Evolutionary conservation across 2,113 vertebrate species (phyloP).

Genomic region (Nesogale talazaci): DNA sequence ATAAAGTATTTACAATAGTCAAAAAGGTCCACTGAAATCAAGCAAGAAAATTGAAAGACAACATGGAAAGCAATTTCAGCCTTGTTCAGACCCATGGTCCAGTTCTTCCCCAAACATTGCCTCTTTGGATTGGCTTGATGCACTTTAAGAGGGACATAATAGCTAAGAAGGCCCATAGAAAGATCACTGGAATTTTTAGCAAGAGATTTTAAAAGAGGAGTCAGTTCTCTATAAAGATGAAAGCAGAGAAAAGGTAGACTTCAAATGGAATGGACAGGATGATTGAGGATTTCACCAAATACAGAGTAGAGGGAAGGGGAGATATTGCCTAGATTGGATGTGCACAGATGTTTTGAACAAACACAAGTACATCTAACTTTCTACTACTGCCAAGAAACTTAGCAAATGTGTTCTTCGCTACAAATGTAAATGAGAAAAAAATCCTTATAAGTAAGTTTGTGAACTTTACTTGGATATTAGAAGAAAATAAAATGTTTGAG

Average conservation of each 20-base stretch:
- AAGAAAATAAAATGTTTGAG: conserved; percentile 1
- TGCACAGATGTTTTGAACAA: conserved; percentile 2
- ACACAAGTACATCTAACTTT: background rate
- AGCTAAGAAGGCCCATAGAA: background rate
- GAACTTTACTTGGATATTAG: background rate
- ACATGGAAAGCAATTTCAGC: background rate
- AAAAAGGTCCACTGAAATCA: conserved; percentile 39
- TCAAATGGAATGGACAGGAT: background rate
- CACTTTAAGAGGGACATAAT: background rate
- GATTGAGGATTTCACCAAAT: background rate
- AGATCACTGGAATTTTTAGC: background rate
- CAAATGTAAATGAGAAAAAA: background rate
- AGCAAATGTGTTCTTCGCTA: conserved; percentile 20
- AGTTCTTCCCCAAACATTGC: background rate
- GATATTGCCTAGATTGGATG: background rate
- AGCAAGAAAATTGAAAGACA: conserved; percentile 46
- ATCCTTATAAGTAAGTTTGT: background rate
- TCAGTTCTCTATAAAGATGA: background rate
- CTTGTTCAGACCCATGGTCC: background rate
- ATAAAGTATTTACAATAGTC: conserved; percentile 53
- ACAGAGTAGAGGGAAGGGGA: background rate
- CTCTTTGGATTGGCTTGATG: background rate
- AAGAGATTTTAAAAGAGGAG: conserved; percentile 6
- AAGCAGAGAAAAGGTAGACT: background rate
- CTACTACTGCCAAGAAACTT: background rate